These are phyloP conservation scores for Neomonachus schauinslandi DNA, from an alignment of 2,113 vertebrate genomes.

Conservation along the genomic window DNA sequence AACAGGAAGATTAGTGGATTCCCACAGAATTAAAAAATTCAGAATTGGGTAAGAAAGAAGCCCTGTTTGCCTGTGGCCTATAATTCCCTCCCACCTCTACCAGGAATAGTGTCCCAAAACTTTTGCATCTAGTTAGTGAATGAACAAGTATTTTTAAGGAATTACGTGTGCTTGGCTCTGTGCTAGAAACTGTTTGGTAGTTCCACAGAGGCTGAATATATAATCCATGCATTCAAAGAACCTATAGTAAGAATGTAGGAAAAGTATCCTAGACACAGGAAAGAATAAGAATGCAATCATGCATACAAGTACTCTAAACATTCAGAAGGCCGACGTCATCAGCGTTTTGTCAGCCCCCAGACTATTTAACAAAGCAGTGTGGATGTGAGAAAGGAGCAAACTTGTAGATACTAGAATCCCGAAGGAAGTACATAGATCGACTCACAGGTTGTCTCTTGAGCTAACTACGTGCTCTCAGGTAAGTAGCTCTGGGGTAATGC, in stretches of 20 bases:
- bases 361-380: background rate
- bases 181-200: background rate
- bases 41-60: background rate
- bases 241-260: background rate
- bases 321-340: background rate
- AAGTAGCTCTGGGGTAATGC: background rate
- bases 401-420: background rate
- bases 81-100: background rate
- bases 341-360: background rate
- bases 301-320: background rate
- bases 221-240: background rate
- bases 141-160: background rate
- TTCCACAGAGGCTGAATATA: background rate
- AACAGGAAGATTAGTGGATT: conserved; percentile 6
- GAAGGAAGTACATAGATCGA: background rate
- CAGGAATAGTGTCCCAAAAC: background rate
- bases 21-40: background rate
- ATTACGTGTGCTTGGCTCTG: background rate
- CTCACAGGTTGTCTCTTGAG: background rate
- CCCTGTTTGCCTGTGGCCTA: background rate
- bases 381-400: background rate
- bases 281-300: background rate
- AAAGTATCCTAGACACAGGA: background rate
- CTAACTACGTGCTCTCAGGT: background rate
- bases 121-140: conserved; percentile 15